phyloP scores from a whole-genome alignment of 2,888 invertebrate genomes.

The Sinohyriopsis cumingii region DNA sequence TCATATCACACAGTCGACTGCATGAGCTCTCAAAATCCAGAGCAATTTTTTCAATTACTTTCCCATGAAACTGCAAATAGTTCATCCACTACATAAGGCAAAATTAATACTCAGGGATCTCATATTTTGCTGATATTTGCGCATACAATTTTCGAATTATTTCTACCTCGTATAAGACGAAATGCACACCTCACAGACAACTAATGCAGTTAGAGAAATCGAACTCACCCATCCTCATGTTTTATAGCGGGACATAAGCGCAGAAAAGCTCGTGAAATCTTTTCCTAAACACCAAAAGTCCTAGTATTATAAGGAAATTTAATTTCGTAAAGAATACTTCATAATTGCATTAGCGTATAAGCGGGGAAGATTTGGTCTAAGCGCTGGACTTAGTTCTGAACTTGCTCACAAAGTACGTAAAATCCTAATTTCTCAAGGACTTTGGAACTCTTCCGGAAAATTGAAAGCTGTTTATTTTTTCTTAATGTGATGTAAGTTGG shows the following conservation, averaged over 20 bases:
- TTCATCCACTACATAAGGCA: no score
- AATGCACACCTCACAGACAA: no score
- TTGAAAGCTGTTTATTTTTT: not conserved
- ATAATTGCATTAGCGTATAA: conserved; percentile 42
- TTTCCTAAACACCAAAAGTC: conserved; percentile 41
- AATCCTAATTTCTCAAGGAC: conserved; percentile 28
- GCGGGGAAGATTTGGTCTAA: conserved; percentile 32
- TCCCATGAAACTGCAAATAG: no score
- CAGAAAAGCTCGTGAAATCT: conserved; percentile 38
- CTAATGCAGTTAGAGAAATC: not conserved
- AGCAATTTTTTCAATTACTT: no score
- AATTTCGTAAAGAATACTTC: conserved; percentile 44
- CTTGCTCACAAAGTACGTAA: conserved; percentile 17
- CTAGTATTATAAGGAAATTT: conserved; percentile 45
- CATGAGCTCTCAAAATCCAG: no score
- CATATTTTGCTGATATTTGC: no score
- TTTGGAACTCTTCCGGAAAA: conserved; percentile 12
- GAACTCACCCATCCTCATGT: conserved; percentile 6
- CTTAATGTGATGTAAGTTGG: not conserved
- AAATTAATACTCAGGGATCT: no score
- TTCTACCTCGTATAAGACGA: no score
- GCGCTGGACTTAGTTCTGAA: conserved; percentile 24
- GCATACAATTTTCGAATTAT: no score
- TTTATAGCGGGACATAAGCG: conserved; percentile 30
- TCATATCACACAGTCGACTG: no score